Percentiles rank a stretch among this genome's conserved stretches.
Evolutionary conservation across 1,140 invertebrate species (phyloP).

Genomic region (Atta texana): DNA sequence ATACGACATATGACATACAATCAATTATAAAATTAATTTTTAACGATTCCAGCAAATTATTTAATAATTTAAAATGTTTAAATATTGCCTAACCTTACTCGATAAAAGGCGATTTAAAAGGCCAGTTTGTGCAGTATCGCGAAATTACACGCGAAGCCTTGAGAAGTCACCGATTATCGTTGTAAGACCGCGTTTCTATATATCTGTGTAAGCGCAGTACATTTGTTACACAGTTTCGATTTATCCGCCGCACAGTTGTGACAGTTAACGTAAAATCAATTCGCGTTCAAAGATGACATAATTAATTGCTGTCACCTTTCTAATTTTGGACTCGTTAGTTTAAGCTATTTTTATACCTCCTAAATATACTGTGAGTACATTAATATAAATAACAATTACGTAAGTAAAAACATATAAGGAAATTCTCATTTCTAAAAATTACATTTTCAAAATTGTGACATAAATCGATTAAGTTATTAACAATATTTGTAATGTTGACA

Average conservation of each 20-base stretch:
- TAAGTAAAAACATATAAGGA: neutral
- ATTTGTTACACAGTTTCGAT: neutral
- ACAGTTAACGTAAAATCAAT: neutral
- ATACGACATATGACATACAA: no score
- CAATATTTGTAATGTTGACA: no score
- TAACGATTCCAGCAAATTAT: no score
- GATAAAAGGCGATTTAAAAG: neutral
- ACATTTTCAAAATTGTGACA: neutral
- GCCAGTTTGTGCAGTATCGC: neutral
- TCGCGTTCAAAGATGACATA: neutral
- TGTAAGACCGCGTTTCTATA: neutral
- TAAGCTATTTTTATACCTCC: neutral
- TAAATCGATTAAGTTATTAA: no score
- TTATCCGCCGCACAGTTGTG: neutral
- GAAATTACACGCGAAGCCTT: neutral
- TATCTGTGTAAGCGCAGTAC: neutral
- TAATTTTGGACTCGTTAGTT: neutral
- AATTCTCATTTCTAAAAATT: no score
- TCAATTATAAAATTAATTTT: no score
- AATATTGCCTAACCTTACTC: neutral
- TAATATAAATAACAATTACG: neutral
- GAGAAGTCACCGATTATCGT: neutral
- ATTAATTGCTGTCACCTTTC: neutral
- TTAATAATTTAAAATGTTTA: no score
- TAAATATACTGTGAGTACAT: constrained; percentile 14